These are phyloP conservation scores for Xenentodon cancila DNA, from an alignment of 2,797 vertebrate species.

Conservation along the genomic window DNA sequence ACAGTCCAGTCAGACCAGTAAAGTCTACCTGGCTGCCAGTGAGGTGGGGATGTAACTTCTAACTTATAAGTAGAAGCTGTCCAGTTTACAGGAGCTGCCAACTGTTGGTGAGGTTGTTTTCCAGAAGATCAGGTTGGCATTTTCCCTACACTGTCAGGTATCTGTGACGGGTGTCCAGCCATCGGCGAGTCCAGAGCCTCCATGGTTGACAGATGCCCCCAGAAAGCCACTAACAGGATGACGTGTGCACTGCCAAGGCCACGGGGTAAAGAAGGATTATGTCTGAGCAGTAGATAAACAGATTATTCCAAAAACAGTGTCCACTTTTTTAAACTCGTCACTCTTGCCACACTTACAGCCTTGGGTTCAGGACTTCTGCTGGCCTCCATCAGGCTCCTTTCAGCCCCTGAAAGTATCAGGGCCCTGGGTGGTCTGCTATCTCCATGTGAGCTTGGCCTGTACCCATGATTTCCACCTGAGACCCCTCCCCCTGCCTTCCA, in stretches of 20 bases:
- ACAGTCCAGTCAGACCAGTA: too few relatives aligned
- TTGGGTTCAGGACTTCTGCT: not conserved
- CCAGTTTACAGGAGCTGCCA: too few relatives aligned
- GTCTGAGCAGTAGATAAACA: conserved; percentile 91
- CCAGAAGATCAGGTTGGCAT: too few relatives aligned
- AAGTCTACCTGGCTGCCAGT: too few relatives aligned
- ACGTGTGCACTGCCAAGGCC: conserved; percentile 78
- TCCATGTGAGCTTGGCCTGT: conserved; percentile 12
- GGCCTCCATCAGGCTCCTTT: too few relatives aligned
- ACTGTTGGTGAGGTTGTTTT: too few relatives aligned
- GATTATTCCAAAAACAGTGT: conserved; percentile 90
- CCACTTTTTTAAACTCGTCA: conserved; percentile 83
- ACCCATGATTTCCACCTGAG: conserved; percentile 54
- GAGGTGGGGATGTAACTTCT: too few relatives aligned
- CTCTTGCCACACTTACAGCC: conserved; percentile 62
- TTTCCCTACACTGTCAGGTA: too few relatives aligned
- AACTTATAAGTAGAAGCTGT: too few relatives aligned
- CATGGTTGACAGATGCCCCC: conserved; percentile 84
- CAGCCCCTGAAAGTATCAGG: not conserved
- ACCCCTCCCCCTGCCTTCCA: conserved; percentile 11
- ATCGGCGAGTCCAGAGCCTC: not conserved
- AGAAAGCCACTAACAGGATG: conserved; percentile 93
- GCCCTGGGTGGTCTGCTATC: conserved; percentile 7
- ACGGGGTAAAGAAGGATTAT: conserved; percentile 90
- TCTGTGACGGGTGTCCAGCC: not conserved